These are phyloP conservation scores for Abrostola triplasia DNA, from an alignment of 2,888 invertebrate genomes.

Conservation along the genomic window DNA sequence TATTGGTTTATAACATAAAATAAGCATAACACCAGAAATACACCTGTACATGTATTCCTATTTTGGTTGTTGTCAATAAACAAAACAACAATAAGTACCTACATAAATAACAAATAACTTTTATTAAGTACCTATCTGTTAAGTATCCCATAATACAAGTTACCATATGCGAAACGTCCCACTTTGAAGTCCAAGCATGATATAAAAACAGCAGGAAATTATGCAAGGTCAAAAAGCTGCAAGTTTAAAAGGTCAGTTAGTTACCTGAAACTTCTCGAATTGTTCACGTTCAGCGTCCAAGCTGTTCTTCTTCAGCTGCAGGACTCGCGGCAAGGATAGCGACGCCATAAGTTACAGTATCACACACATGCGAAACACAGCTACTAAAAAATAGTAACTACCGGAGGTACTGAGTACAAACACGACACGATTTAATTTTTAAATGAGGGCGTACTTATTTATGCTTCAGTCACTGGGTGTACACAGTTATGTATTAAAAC, in stretches of 20 bases:
- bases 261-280: slow-evolving; percentile 95
- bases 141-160: not conserved
- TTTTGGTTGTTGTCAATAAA: too few relatives aligned
- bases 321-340: slow-evolving; percentile 91
- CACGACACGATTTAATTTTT: slow-evolving; percentile 46
- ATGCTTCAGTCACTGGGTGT: slow-evolving; percentile 22
- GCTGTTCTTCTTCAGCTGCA: slow-evolving; percentile 92
- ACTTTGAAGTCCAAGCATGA: not conserved
- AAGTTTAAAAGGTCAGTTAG: slow-evolving; percentile 36
- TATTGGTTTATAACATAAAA: too few relatives aligned
- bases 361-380: slow-evolving; percentile 70
- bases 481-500: slow-evolving; percentile 20
- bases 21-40: too few relatives aligned
- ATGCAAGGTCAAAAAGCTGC: slow-evolving; percentile 34
- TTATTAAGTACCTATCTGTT: too few relatives aligned
- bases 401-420: slow-evolving; percentile 41
- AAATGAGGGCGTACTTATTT: slow-evolving; percentile 32
- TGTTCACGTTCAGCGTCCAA: slow-evolving; percentile 93
- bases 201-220: slow-evolving; percentile 16
- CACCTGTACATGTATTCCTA: too few relatives aligned
- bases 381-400: slow-evolving; percentile 60
- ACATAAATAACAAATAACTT: too few relatives aligned
- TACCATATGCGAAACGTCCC: not conserved
- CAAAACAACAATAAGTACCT: too few relatives aligned
- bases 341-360: slow-evolving; percentile 90